Evolutionary conservation across 92 coral and sea anemone species (phyloP).

Genomic region (Pocillopora grandis): DNA sequence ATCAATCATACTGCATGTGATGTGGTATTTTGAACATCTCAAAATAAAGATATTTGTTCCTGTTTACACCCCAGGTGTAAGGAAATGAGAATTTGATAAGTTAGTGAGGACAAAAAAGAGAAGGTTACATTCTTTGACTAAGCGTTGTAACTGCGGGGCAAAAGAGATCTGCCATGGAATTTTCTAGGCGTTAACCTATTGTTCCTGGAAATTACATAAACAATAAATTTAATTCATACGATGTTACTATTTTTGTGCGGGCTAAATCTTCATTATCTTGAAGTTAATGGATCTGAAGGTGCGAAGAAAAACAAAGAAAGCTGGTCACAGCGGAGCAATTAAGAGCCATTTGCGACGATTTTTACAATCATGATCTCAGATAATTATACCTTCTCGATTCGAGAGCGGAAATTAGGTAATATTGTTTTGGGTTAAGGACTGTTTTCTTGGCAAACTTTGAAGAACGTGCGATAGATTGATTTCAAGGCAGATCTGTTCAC

Average conservation of each 20-base stretch:
- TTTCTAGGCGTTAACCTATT: background rate
- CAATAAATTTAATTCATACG: constrained; percentile 2
- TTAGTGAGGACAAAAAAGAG: background rate
- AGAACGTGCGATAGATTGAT: no score
- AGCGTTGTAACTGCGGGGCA: no score
- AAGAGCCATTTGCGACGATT: background rate
- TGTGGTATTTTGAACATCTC: background rate
- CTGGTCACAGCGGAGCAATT: background rate
- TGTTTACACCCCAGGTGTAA: background rate
- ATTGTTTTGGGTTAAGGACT: background rate
- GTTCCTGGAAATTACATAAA: constrained; percentile 15
- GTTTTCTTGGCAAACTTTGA: constrained; percentile 4
- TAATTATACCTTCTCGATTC: background rate
- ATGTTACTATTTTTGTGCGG: background rate
- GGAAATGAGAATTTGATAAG: no score
- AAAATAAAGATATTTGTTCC: background rate
- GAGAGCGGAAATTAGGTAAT: constrained; percentile 2
- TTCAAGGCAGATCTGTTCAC: no score
- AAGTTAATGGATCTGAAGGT: constrained; percentile 3
- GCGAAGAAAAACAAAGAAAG: background rate
- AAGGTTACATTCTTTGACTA: no score
- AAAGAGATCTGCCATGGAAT: background rate
- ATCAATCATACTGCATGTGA: no score
- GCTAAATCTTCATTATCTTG: background rate
- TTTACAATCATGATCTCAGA: background rate